These are phyloP conservation scores for Stenotaenia linearis DNA, from an alignment of 2,888 invertebrate genomes.

Conservation along the genomic window DNA sequence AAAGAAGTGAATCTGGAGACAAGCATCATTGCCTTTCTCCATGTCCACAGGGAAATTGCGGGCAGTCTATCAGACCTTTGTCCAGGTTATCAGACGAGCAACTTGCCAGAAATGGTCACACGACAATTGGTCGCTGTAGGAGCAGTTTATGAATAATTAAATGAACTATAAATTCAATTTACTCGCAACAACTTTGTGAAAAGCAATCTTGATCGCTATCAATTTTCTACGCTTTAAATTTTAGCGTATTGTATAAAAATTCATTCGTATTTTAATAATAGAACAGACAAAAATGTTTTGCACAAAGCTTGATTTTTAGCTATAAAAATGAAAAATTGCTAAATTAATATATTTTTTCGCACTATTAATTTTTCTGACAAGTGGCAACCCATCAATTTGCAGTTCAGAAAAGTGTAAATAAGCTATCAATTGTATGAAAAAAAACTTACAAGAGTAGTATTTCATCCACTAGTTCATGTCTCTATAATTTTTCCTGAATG, in stretches of 20 bases:
- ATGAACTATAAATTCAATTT: constrained; percentile 20
- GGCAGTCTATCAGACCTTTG: constrained; percentile 23
- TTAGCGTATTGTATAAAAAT: no score
- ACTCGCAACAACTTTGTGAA: not conserved
- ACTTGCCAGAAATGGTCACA: constrained; percentile 14
- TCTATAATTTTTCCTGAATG: not conserved
- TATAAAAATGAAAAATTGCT: no score
- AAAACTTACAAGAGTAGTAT: no score
- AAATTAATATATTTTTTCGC: no score
- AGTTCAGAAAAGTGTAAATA: not conserved
- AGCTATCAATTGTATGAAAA: not conserved
- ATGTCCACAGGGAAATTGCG: constrained; percentile 26
- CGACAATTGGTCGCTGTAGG: not conserved
- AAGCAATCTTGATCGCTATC: not conserved
- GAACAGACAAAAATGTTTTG: no score
- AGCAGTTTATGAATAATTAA: constrained; percentile 26
- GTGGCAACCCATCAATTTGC: not conserved
- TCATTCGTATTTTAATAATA: no score
- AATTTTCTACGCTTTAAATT: not conserved
- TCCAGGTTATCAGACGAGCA: constrained; percentile 17
- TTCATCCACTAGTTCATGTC: not conserved
- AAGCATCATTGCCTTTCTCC: constrained; percentile 26
- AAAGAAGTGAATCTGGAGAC: constrained; percentile 24
- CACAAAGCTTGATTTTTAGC: no score
- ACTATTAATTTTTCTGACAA: no score